These are phyloP conservation scores for Lycorma delicatula DNA, from an alignment of 1,140 invertebrate genomes.

Conservation along the genomic window DNA sequence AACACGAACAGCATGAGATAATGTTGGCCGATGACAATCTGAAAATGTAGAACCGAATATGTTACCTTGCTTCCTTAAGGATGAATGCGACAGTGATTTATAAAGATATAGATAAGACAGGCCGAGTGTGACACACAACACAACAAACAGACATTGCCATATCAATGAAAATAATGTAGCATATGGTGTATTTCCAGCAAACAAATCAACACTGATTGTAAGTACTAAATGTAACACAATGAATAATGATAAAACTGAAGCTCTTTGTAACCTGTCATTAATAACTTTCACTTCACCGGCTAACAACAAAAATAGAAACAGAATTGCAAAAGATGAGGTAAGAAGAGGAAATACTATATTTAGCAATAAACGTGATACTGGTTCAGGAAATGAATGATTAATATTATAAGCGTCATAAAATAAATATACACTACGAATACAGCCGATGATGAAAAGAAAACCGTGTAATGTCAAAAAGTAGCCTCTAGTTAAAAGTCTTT, in stretches of 20 bases:
- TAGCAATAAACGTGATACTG: conserved; percentile 69
- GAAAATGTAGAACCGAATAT: conserved; percentile 36
- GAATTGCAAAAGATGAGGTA: conserved; percentile 72
- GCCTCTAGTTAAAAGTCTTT: conserved; percentile 66
- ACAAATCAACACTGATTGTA: conserved; percentile 69
- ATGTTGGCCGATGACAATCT: conserved; percentile 37
- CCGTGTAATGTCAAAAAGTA: conserved; percentile 79
- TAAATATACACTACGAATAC: conserved; percentile 72
- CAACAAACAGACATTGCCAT: conserved; percentile 72
- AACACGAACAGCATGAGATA: conserved; percentile 67
- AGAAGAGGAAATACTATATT: conserved; percentile 75
- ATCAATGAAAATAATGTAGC: conserved; percentile 56
- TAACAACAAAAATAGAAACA: conserved; percentile 73
- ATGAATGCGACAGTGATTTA: conserved; percentile 39
- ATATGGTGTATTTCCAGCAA: conserved; percentile 43
- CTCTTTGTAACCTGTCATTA: conserved; percentile 42
- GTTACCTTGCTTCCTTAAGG: conserved; percentile 37
- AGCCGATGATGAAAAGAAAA: conserved; percentile 68
- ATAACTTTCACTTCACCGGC: conserved; percentile 47
- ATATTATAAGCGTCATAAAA: conserved; percentile 86
- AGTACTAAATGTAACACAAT: conserved; percentile 67
- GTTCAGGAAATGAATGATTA: conserved; percentile 62
- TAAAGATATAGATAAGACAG: conserved; percentile 79
- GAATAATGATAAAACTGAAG: conserved; percentile 59
- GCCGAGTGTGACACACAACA: conserved; percentile 68